Evolutionary conservation across 2,797 vertebrate species (phyloP).

Genomic region (Botia almorhae): DNA sequence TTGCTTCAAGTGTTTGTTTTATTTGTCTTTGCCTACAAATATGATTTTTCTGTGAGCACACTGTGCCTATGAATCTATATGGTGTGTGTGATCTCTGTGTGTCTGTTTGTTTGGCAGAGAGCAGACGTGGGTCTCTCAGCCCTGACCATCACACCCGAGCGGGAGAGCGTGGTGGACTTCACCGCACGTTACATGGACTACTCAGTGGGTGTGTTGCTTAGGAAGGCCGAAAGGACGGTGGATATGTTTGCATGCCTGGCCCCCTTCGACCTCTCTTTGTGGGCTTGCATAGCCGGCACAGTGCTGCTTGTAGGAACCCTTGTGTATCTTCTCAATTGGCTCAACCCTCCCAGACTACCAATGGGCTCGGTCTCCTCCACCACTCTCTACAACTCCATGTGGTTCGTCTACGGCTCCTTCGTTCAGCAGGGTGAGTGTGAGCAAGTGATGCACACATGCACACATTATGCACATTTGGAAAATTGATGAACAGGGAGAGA

Average conservation of each 20-base stretch:
- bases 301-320: constrained; percentile 93
- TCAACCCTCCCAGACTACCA: constrained; percentile 94
- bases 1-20: neutral
- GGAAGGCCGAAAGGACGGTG: constrained; percentile 94
- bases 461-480: neutral
- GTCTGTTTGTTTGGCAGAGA: constrained; percentile 75
- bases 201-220: constrained; percentile 93
- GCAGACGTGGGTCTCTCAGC: constrained; percentile 97
- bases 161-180: constrained; percentile 97
- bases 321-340: constrained; percentile 97
- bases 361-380: constrained; percentile 97
- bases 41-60: neutral
- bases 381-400: constrained; percentile 98
- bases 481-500: neutral
- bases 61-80: neutral
- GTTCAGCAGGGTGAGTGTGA: constrained; percentile 93
- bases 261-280: constrained; percentile 95
- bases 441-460: too few relatives aligned
- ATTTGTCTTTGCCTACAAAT: too few relatives aligned
- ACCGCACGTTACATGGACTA: constrained; percentile 99
- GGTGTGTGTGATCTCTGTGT: constrained; percentile 1
- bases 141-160: constrained; percentile 96
- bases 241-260: constrained; percentile 99
- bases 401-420: constrained; percentile 99
- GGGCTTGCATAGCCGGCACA: constrained; percentile 97